Percentiles rank a stretch among this genome's conserved stretches.
These are phyloP conservation scores for Eira barbara DNA, from an alignment of 2,113 vertebrate genomes.

Conservation along the genomic window DNA sequence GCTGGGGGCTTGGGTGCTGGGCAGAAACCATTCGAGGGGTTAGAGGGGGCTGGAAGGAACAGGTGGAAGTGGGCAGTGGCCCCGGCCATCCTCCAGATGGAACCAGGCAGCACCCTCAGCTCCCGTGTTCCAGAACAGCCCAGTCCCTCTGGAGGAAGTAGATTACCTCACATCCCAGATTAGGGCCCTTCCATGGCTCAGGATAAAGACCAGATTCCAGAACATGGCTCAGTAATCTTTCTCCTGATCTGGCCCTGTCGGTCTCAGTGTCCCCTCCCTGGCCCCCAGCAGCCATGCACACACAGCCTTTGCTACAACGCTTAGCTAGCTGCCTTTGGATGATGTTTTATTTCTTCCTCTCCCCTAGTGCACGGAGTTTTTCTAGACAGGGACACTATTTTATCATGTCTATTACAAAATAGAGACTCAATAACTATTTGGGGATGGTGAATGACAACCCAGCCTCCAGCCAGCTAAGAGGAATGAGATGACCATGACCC, in stretches of 20 bases:
- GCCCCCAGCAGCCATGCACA: no score
- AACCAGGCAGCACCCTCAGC: background rate
- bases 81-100: background rate
- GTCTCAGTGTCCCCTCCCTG: background rate
- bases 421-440: background rate
- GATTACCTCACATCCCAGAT: background rate
- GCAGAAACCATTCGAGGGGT: background rate
- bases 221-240: background rate
- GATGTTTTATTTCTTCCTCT: background rate
- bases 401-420: background rate
- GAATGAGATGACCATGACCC: background rate
- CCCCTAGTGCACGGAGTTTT: no score
- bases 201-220: background rate
- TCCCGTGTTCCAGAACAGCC: background rate
- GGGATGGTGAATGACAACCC: background rate
- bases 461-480: background rate
- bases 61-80: background rate
- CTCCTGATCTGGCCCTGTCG: background rate
- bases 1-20: background rate
- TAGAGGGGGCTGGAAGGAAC: background rate
- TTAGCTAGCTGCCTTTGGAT: background rate
- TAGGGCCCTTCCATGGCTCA: background rate
- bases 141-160: background rate
- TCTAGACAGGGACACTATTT: background rate
- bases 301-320: accelerated